Evolutionary conservation across 2,888 invertebrate species (phyloP), one percentile per base, ranked within the genome.

Genomic region (Andrena fulva): DNA sequence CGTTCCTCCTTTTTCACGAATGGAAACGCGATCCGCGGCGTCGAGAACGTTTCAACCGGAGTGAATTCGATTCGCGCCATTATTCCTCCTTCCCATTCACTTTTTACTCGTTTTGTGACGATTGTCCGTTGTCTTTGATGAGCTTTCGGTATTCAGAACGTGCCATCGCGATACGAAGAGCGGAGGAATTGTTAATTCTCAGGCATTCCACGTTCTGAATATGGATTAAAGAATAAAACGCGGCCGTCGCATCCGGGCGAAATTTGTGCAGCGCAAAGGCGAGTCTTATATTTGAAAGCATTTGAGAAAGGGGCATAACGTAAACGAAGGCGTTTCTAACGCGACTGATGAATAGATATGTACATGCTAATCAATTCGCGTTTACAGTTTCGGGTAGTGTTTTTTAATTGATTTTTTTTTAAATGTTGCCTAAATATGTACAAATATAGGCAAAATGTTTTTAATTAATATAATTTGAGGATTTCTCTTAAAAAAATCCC

Each of bases 71-170:
- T 63, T 52, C 16, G 3, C 7, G 35, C 27, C 24, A 1, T 33
- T 54, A 8, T 59, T 35, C 35, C 27, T 42, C 10, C 29, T 16
- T n/a, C n/a, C 5, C 16, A 35, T 27, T 35, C 4, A 24, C 24
- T 52, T 72, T 35, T 27, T 16, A 12, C 12, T 4, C 27, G 42
- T 16, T 42, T 20, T 20, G 20, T 5, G 2, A 33, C 66, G 16
- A 48, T n/a, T 33, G 35, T 35, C 59, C 69, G 77, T 77, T 70
- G 78, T 64, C 69, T 79, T 35, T 56, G 50, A 35, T 24, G 56
- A 75, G 75, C 75, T 62, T 24, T 12, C 29, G 64, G 16, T 35
- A 56, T n/a, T 20, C 24, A 27, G 48, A 20, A 64, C 54, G 56
- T 76, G 42, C 24, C 10, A n/a, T 10, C 33, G 4, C 3, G 42